A percentile compares a stretch with the other conserved stretches of the same genome.
Conservation (phyloP, 1,140 invertebrate species). For the Halesus radiatus region DNA sequence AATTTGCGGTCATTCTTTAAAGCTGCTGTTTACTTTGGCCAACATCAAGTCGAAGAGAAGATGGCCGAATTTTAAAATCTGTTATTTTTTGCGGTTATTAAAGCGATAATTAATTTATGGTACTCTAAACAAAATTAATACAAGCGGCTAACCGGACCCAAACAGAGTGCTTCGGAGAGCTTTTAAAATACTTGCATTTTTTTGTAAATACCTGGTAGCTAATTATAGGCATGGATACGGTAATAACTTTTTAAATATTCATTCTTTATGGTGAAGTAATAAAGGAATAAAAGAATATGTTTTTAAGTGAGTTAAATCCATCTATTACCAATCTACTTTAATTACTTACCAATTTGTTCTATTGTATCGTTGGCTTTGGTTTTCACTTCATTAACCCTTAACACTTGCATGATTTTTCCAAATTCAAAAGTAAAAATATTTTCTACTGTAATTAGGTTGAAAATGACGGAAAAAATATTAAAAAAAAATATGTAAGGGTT, state of each 20-base stretch:
- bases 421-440: no score
- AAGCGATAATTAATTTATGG: conserved; percentile 28
- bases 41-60: conserved; percentile 5
- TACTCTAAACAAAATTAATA: conserved; percentile 21
- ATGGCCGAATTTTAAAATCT: neutral
- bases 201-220: neutral
- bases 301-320: neutral
- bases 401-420: no score
- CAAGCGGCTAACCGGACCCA: neutral
- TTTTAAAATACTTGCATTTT: neutral
- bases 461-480: no score
- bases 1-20: conserved; percentile 9
- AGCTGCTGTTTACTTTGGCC: neutral
- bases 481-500: no score
- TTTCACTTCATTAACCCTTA: no score
- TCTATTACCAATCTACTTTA: no score
- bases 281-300: neutral
- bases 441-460: no score
- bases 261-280: neutral
- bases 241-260: neutral
- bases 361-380: no score
- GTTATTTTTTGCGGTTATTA: conserved; percentile 18
- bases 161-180: neutral
- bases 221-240: neutral
- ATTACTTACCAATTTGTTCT: no score